A percentile compares a stretch with the other conserved stretches of the same genome.
Conservation (phyloP, 2,113 vertebrate species). For the Periophthalmodon schlosseri region DNA sequence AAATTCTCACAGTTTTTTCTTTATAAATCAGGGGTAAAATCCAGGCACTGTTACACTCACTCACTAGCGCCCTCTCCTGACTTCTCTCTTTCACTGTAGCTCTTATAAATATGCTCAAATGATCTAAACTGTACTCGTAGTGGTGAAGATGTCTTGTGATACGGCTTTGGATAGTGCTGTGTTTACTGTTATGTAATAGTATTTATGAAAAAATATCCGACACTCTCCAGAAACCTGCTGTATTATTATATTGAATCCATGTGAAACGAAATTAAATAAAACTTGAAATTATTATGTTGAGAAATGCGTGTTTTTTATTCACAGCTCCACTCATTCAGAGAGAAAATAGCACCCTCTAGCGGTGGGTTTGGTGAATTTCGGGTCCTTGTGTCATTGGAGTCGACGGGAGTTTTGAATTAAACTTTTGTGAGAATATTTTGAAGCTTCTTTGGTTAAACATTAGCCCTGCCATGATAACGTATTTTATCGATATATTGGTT, state of each 20-base stretch:
- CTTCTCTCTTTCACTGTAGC: constrained; percentile 67
- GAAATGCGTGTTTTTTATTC: constrained; percentile 56
- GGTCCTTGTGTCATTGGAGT: background rate
- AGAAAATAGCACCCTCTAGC: background rate
- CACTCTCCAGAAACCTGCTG: constrained; percentile 71
- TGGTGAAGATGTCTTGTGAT: constrained; percentile 82
- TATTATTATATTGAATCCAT: constrained; percentile 78
- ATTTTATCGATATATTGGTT: too few relatives aligned
- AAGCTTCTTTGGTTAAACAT: background rate
- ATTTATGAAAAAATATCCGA: constrained; percentile 73
- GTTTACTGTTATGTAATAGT: constrained; percentile 81
- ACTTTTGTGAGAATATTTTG: background rate
- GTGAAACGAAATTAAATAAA: constrained; percentile 79
- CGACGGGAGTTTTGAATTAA: background rate
- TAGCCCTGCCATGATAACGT: too few relatives aligned
- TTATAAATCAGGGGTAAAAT: constrained; percentile 53
- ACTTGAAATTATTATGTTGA: constrained; percentile 79
- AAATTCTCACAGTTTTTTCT: constrained; percentile 7
- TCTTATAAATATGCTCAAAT: constrained; percentile 79
- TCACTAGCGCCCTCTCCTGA: constrained; percentile 29
- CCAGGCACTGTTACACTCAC: constrained; percentile 53
- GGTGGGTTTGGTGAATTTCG: background rate
- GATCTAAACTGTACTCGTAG: constrained; percentile 78
- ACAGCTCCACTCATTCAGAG: background rate
- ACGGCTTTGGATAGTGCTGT: constrained; percentile 79